These are phyloP conservation scores for Ameiurus melas DNA, from an alignment of 2,113 vertebrate genomes.

Conservation along the genomic window DNA sequence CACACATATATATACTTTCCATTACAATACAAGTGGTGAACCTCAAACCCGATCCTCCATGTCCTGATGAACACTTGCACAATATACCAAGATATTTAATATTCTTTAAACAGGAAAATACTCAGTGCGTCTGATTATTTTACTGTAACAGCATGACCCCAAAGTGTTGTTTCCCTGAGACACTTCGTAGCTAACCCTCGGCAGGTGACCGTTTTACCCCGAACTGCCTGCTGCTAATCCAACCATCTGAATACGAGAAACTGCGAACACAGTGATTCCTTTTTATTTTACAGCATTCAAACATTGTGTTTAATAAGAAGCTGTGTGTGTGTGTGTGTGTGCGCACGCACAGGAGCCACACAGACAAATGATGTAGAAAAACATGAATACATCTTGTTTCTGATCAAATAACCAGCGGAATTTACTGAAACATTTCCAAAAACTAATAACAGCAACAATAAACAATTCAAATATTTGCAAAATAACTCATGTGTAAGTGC, in stretches of 20 bases:
- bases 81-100: neutral
- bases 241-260: neutral
- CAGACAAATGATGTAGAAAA: neutral
- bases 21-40: slow-evolving; percentile 39
- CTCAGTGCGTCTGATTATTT: neutral
- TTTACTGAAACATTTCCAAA: neutral
- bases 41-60: slow-evolving; percentile 21
- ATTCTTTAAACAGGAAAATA: neutral
- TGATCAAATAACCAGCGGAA: neutral
- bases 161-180: neutral
- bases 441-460: slow-evolving; percentile 18
- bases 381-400: neutral
- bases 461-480: slow-evolving; percentile 48
- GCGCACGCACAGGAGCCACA: neutral
- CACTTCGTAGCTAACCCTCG: neutral
- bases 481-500: slow-evolving; percentile 42
- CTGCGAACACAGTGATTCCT: slow-evolving; percentile 5
- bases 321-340: neutral
- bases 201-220: neutral
- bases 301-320: neutral
- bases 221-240: neutral
- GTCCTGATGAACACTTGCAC: neutral
- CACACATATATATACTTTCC: slow-evolving; percentile 46
- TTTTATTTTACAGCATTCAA: slow-evolving; percentile 50
- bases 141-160: neutral